Conservation (phyloP, 2,888 invertebrate genomes). For the Erebia aethiops region DNA sequence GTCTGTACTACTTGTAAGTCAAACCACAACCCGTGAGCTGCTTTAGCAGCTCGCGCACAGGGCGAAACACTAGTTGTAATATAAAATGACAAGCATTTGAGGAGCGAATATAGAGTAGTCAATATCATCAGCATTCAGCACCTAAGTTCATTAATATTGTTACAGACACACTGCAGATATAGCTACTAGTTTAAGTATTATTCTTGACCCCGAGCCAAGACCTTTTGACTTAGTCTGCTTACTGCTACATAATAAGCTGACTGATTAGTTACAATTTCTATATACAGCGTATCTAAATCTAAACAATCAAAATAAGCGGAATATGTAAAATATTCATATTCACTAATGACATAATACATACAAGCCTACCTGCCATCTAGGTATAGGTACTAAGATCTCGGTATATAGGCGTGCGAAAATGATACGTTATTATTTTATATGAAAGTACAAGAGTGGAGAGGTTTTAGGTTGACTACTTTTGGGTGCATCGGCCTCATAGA, state of each 20-base stretch:
- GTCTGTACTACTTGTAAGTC: no score
- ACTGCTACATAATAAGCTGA: neutral
- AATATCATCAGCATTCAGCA: no score
- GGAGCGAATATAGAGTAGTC: no score
- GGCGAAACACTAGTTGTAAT: no score
- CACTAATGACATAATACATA: neutral
- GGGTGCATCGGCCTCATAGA: constrained; percentile 35
- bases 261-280: neutral
- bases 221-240: neutral
- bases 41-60: no score
- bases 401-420: neutral
- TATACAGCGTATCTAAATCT: neutral
- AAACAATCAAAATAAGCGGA: neutral
- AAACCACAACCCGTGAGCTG: no score
- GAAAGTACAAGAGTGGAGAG: neutral
- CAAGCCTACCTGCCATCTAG: neutral
- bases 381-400: neutral
- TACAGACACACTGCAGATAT: no score
- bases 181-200: no score
- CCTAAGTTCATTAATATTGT: no score
- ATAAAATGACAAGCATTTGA: no score
- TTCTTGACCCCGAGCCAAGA: neutral
- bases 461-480: constrained; percentile 12
- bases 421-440: neutral
- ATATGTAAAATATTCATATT: no score